Evolutionary conservation across 1,140 invertebrate genomes (phyloP), one percentile per base, ranked within the genome.

Genomic region (Lucilia sericata): DNA sequence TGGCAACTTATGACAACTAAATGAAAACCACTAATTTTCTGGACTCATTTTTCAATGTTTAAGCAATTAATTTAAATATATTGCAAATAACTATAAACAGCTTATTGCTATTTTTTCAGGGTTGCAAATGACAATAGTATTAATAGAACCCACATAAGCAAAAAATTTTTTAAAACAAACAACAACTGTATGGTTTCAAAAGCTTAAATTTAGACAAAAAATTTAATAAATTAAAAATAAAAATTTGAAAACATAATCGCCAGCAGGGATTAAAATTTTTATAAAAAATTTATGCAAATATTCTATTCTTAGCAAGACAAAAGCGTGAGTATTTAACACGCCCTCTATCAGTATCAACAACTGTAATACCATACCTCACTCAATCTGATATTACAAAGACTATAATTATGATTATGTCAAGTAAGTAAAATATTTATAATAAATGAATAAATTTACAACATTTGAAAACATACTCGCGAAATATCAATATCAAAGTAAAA

Each of bases 1-100:
- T 42, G 51, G 51, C 3, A 42, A 12, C 51, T 55, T n/a, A 70
- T 70, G 65, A 25, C 65, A 70, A 70, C 65, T 12, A 70, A 70
- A 21, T 70, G 65, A 70, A 70, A 70, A 70, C 65, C 65, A 70
- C n/a, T 70, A 21, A 70, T 70, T 70, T 70, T 25, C 65, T 70
- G 65, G 19, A 70, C 10, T 42, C 42, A 42, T 42, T 42, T 42
- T 42, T 42, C 42, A 42, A 42, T 42, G 42, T 0, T 8, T 10
- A 7, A 70, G 65, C n/a, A 21, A 70, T 70, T 55, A 55, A 55
- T 55, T 55, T 55, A 12, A 55, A 55, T 55, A 55, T 55, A 7
- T 17, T 42, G 9, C 10, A 55, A 55, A 55, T 5, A 55, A 55
- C 7, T 55, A 5, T 14, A 55, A 55, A 55, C 51, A 55, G 49